phyloP scores from a whole-genome alignment of 2,113 vertebrate species.

The Heteronetta atricapilla region DNA sequence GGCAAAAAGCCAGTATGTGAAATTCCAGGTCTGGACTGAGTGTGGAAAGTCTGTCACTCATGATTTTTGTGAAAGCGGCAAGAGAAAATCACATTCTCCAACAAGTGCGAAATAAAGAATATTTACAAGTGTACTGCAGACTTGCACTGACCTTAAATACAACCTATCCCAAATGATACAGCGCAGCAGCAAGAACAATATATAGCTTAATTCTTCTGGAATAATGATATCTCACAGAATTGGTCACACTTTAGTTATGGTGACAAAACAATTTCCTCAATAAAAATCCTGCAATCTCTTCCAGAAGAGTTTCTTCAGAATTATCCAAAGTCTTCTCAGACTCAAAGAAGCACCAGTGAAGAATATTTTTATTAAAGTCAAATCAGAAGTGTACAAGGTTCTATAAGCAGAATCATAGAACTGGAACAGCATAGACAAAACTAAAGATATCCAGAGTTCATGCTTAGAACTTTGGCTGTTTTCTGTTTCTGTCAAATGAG shows the following conservation, averaged over 20 bases:
- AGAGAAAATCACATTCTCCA: conserved; percentile 15
- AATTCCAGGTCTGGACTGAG: conserved; percentile 8
- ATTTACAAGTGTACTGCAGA: neutral
- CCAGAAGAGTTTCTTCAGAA: neutral
- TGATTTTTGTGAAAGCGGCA: conserved; percentile 16
- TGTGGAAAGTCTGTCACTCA: conserved; percentile 45
- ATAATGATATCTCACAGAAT: neutral
- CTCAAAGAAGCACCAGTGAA: neutral
- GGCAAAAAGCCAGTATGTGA: neutral
- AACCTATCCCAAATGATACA: neutral
- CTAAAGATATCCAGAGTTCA: neutral
- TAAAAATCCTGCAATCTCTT: neutral
- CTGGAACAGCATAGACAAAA: neutral
- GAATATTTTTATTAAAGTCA: neutral
- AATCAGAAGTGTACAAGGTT: neutral
- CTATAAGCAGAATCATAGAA: neutral
- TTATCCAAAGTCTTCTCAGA: neutral
- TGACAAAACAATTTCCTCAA: neutral
- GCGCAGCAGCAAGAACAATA: neutral
- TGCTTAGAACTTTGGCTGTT: neutral
- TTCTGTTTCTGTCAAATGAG: neutral
- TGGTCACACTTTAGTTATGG: neutral
- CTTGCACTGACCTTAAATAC: neutral
- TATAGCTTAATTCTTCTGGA: neutral
- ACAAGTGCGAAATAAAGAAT: conserved; percentile 26